phyloP scores from a whole-genome alignment of 2,888 invertebrate species.

The Papilio gigon region DNA sequence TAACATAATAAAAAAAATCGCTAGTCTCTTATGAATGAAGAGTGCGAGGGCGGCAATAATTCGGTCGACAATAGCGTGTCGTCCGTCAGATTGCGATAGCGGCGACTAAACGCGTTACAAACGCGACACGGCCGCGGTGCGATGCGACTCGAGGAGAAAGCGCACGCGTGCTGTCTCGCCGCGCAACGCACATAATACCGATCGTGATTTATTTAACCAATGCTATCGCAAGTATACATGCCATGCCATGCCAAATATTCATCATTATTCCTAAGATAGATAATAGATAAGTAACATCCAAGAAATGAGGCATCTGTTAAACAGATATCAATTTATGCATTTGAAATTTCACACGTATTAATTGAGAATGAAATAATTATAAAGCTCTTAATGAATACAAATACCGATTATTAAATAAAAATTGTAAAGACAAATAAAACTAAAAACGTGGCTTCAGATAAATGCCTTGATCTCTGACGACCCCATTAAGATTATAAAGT shows the following conservation, averaged over 20 bases:
- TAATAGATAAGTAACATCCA: too few species aligned
- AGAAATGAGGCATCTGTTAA: too few species aligned
- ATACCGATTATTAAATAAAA: not conserved
- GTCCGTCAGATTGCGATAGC: constrained; percentile 47
- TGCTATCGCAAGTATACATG: constrained; percentile 1
- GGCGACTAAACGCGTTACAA: constrained; percentile 28
- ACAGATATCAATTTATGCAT: too few species aligned
- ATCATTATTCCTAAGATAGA: too few species aligned
- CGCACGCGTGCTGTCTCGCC: constrained; percentile 37
- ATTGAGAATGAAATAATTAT: too few species aligned
- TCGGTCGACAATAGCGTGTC: constrained; percentile 51
- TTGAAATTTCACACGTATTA: too few species aligned
- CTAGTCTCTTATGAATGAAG: constrained; percentile 13
- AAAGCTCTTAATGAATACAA: not conserved
- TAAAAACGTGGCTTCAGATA: constrained; percentile 9
- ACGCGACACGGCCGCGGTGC: not conserved
- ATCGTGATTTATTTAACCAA: constrained; percentile 20
- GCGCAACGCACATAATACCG: constrained; percentile 20
- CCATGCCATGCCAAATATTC: not conserved
- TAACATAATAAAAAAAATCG: constrained; percentile 20
- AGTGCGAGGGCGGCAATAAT: constrained; percentile 50
- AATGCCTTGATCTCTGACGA: constrained; percentile 14
- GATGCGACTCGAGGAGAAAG: constrained; percentile 40
- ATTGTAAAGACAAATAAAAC: not conserved
- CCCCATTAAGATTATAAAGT: constrained; percentile 12